Conservation (phyloP, 2,888 invertebrate species). For the Galerucella nymphaeae region DNA sequence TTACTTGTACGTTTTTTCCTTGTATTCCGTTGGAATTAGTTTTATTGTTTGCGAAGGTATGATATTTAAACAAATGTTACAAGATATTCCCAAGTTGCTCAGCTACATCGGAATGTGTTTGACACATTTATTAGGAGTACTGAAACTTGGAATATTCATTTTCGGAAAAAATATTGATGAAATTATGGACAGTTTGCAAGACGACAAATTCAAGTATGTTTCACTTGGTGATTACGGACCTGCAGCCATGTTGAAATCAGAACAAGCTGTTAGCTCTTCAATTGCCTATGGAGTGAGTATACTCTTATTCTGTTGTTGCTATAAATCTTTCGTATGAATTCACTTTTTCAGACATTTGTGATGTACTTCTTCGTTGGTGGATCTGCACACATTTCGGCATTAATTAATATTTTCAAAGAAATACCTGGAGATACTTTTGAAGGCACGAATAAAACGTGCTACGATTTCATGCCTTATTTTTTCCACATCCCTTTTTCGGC, state of each 20-base stretch:
- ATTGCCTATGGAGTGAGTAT: slow-evolving; percentile 19
- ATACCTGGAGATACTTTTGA: slow-evolving; percentile 37
- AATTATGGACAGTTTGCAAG: slow-evolving; percentile 33
- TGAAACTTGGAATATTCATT: slow-evolving; percentile 45
- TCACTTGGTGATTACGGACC: slow-evolving; percentile 29
- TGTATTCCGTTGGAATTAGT: slow-evolving; percentile 22
- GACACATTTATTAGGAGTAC: slow-evolving; percentile 47
- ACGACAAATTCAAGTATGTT: slow-evolving; percentile 31
- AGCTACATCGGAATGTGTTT: slow-evolving; percentile 49
- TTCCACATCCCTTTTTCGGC: slow-evolving; percentile 47
- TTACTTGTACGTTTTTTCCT: slow-evolving; percentile 17
- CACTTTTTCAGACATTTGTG: slow-evolving; percentile 40
- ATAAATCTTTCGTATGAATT: too few relatives aligned
- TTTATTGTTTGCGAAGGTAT: slow-evolving; percentile 35
- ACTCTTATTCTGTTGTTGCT: too few relatives aligned
- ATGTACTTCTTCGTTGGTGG: slow-evolving; percentile 47
- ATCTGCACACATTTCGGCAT: slow-evolving; percentile 48
- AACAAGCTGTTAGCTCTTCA: slow-evolving; percentile 1
- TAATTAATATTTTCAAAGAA: slow-evolving; percentile 37
- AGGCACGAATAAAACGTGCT: slow-evolving; percentile 44
- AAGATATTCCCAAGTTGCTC: slow-evolving; percentile 35
- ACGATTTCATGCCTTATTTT: slow-evolving; percentile 46
- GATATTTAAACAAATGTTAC: slow-evolving; percentile 31
- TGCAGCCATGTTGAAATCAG: slow-evolving; percentile 6
- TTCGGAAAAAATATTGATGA: slow-evolving; percentile 25